Evolutionary conservation across 2,888 invertebrate genomes (phyloP).

Genomic region (Linhomoeus sp.): DNA sequence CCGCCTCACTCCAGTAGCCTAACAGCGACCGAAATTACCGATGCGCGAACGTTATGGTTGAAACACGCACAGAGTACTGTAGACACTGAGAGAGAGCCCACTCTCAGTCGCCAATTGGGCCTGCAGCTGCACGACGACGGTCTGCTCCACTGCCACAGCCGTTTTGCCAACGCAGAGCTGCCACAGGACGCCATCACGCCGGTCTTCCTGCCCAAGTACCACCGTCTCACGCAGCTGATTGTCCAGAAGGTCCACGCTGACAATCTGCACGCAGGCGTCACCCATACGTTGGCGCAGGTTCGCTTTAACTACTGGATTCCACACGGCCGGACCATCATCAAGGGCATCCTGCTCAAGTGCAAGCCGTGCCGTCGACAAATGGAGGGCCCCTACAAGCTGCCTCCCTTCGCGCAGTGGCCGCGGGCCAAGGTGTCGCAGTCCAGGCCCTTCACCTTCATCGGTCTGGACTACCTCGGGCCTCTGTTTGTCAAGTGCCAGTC

Average conservation of each 20-base stretch:
- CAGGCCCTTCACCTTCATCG: background rate
- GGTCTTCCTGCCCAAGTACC: background rate
- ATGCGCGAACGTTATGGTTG: too few relatives aligned
- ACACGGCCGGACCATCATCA: background rate
- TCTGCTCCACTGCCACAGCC: background rate
- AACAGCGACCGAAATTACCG: too few relatives aligned
- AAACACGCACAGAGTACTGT: too few relatives aligned
- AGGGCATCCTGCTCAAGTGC: background rate
- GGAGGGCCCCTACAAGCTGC: background rate
- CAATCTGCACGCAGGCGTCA: background rate
- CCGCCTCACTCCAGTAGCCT: too few relatives aligned
- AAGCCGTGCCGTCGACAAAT: background rate
- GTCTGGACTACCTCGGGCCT: slow-evolving; percentile 1
- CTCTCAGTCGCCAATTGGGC: background rate
- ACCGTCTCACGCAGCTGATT: background rate
- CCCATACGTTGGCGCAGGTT: background rate
- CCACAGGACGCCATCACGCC: background rate
- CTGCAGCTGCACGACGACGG: background rate
- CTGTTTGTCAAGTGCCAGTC: slow-evolving; percentile 13
- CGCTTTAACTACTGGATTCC: background rate
- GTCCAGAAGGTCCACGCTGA: background rate
- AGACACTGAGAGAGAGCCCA: too few relatives aligned
- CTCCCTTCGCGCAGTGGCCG: background rate
- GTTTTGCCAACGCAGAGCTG: background rate
- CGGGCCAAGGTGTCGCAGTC: background rate